These are phyloP conservation scores for Apantesis nais DNA, from an alignment of 2,888 invertebrate genomes.

Conservation along the genomic window DNA sequence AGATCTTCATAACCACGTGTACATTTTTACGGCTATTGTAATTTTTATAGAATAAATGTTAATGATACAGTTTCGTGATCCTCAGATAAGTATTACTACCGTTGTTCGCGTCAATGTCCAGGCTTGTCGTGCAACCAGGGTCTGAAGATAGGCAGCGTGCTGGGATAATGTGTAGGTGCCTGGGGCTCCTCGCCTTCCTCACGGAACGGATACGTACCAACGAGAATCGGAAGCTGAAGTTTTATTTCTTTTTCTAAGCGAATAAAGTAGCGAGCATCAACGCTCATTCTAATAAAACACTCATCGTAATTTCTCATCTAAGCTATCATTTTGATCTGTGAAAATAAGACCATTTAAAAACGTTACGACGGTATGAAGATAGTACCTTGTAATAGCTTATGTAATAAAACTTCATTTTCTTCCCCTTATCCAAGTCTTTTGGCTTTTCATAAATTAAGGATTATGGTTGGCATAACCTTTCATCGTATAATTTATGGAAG, in stretches of 20 bases:
- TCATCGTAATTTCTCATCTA: neutral
- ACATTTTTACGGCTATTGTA: neutral
- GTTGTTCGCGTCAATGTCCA: slow-evolving; percentile 54
- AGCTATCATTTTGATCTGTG: neutral
- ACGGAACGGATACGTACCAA: slow-evolving; percentile 95
- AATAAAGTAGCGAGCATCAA: neutral
- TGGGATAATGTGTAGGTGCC: slow-evolving; percentile 95
- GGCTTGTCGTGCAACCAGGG: slow-evolving; percentile 93
- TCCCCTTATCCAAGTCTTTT: slow-evolving; percentile 30
- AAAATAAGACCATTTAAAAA: neutral
- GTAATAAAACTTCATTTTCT: slow-evolving; percentile 23
- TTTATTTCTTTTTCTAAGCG: slow-evolving; percentile 95
- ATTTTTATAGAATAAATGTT: neutral
- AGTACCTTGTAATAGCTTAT: slow-evolving; percentile 16
- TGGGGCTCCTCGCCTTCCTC: slow-evolving; percentile 89
- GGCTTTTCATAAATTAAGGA: slow-evolving; percentile 26
- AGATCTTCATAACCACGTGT: neutral
- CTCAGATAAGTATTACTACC: neutral
- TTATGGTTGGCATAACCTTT: slow-evolving; percentile 20
- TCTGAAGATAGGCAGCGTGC: slow-evolving; percentile 95
- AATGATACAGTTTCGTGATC: neutral
- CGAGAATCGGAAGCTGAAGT: slow-evolving; percentile 94
- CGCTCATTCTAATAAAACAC: neutral
- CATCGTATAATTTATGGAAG: slow-evolving; percentile 10
- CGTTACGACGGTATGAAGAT: slow-evolving; percentile 15